Evolutionary conservation across 2,797 vertebrate genomes (phyloP).

Genomic region (Clarias platycephalus): DNA sequence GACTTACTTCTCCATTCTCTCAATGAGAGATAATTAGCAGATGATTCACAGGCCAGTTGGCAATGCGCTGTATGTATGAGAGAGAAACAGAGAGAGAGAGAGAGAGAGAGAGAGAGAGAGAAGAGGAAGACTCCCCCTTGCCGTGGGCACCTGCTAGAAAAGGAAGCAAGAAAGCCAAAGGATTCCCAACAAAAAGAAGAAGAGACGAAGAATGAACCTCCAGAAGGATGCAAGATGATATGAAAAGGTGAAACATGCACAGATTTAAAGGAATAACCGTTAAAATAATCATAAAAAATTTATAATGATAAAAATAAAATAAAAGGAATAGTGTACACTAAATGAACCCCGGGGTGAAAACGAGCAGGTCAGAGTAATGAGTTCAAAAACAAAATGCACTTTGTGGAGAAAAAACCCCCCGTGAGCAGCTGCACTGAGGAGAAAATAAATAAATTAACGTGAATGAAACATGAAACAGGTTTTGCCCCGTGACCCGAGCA

Average conservation of each 20-base stretch:
- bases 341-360: conserved; percentile 50
- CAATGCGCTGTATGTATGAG: neutral
- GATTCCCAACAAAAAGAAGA: neutral
- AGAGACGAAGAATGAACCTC: neutral
- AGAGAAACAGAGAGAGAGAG: neutral
- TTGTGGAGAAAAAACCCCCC: neutral
- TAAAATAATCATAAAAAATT: neutral
- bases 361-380: conserved; percentile 16
- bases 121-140: neutral
- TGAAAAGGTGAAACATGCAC: neutral
- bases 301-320: neutral
- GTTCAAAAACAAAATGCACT: neutral
- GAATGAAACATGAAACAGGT: conserved; percentile 41
- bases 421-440: conserved; percentile 53
- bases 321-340: neutral
- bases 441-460: conserved; percentile 55
- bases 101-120: too few species aligned
- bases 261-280: conserved; percentile 36
- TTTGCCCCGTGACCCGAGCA: conserved; percentile 61
- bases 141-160: conserved; percentile 24
- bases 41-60: conserved; percentile 46
- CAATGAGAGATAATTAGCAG: conserved; percentile 73
- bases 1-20: conserved; percentile 57
- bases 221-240: neutral
- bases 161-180: neutral